Conservation (phyloP, 2,113 vertebrate species). For the Erythrolamprus reginae region DNA sequence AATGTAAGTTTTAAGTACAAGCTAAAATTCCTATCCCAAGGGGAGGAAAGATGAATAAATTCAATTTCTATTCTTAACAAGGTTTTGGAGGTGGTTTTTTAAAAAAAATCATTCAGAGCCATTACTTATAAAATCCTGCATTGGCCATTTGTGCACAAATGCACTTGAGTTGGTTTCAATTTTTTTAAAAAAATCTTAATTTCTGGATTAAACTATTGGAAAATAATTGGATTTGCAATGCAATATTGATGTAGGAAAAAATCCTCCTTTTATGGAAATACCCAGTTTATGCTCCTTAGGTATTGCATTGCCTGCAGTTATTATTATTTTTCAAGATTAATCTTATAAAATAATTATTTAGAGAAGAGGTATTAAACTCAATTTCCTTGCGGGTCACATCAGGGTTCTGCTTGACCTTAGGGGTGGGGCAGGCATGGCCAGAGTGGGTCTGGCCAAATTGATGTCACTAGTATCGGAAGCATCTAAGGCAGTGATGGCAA, state of each 20-base stretch:
- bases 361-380: background rate
- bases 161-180: conserved; percentile 53
- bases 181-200: conserved; percentile 44
- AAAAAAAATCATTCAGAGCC: background rate
- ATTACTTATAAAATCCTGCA: conserved; percentile 34
- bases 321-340: background rate
- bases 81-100: conserved; percentile 8
- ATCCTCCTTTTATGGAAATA: conserved; percentile 18
- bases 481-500: no score
- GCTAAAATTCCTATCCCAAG: conserved; percentile 23
- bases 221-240: conserved; percentile 18
- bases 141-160: conserved; percentile 40
- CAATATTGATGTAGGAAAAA: conserved; percentile 12
- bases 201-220: conserved; percentile 21
- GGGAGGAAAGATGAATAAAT: conserved; percentile 22
- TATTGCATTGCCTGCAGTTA: background rate
- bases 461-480: no score
- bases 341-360: background rate
- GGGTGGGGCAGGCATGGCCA: no score
- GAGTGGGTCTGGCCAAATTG: no score
- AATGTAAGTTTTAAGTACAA: conserved; percentile 17
- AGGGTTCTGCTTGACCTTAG: no score
- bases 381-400: no score
- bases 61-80: conserved; percentile 31
- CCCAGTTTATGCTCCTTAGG: background rate